Evolutionary conservation across 2,797 vertebrate species (phyloP).

Genomic region (Heteromormyrus szaboi): DNA sequence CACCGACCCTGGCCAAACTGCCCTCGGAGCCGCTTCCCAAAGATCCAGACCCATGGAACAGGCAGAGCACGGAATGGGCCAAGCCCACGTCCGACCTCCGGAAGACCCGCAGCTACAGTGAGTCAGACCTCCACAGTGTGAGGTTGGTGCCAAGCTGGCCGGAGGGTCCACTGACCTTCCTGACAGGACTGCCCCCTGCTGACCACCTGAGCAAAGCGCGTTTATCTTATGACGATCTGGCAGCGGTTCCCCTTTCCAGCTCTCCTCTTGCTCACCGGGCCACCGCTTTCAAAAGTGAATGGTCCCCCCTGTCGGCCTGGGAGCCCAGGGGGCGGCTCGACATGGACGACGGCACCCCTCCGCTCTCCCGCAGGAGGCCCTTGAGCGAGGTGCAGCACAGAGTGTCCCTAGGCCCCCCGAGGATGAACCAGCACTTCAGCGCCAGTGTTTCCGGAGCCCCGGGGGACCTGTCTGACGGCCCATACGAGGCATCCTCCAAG

Average conservation of each 20-base stretch:
- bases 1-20: slow-evolving; percentile 31
- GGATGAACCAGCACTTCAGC: slow-evolving; percentile 33
- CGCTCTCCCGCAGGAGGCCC: slow-evolving; percentile 43
- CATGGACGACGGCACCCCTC: slow-evolving; percentile 37
- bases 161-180: slow-evolving; percentile 53
- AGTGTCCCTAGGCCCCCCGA: slow-evolving; percentile 61
- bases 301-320: slow-evolving; percentile 48
- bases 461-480: background rate
- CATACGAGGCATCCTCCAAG: background rate
- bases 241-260: slow-evolving; percentile 16
- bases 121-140: slow-evolving; percentile 73
- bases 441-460: background rate
- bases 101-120: slow-evolving; percentile 78
- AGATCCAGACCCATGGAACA: slow-evolving; percentile 71
- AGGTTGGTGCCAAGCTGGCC: slow-evolving; percentile 48
- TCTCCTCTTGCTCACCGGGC: slow-evolving; percentile 21
- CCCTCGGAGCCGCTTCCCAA: slow-evolving; percentile 36
- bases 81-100: slow-evolving; percentile 56
- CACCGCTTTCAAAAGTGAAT: slow-evolving; percentile 41
- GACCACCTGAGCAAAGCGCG: slow-evolving; percentile 46
- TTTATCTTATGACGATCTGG: slow-evolving; percentile 56
- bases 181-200: slow-evolving; percentile 44
- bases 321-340: slow-evolving; percentile 48
- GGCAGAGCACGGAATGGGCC: slow-evolving; percentile 53
- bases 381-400: slow-evolving; percentile 63